These are phyloP conservation scores for Vollenhovia emeryi DNA, from an alignment of 1,140 invertebrate genomes.

Conservation along the genomic window DNA sequence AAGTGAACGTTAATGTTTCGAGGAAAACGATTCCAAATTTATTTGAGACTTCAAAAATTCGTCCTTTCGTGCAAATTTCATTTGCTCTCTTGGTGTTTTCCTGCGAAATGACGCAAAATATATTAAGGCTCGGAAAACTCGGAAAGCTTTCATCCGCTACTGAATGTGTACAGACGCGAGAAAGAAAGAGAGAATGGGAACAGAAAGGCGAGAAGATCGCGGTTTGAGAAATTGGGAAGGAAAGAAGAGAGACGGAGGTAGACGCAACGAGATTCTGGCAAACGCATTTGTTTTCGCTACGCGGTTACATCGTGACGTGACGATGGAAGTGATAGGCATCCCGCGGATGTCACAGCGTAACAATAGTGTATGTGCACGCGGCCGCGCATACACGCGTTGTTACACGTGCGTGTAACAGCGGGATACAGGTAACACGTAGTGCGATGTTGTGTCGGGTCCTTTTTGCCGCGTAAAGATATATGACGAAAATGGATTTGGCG, in stretches of 20 bases:
- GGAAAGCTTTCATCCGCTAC: slow-evolving; percentile 18
- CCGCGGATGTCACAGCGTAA: slow-evolving; percentile 35
- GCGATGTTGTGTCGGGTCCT: slow-evolving; percentile 43
- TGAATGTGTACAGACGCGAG: neutral
- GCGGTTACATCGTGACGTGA: slow-evolving; percentile 55
- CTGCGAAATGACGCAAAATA: slow-evolving; percentile 25
- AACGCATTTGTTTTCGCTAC: slow-evolving; percentile 55
- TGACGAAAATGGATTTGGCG: slow-evolving; percentile 34
- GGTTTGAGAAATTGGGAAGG: slow-evolving; percentile 36
- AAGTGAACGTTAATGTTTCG: neutral
- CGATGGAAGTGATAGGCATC: slow-evolving; percentile 56
- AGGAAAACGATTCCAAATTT: neutral
- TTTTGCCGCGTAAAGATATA: slow-evolving; percentile 45
- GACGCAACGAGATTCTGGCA: slow-evolving; percentile 49
- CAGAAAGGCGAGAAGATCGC: neutral
- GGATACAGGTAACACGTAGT: slow-evolving; percentile 44
- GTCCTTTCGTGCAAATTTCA: neutral
- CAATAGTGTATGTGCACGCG: slow-evolving; percentile 11
- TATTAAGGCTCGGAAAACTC: slow-evolving; percentile 12
- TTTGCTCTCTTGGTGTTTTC: neutral
- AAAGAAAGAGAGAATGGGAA: neutral
- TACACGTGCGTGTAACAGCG: neutral
- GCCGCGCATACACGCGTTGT: neutral
- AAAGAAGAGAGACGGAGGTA: slow-evolving; percentile 22
- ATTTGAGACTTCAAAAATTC: neutral